These are phyloP conservation scores for Chinchilla lanigera DNA, from an alignment of 2,113 vertebrate genomes.

Conservation along the genomic window DNA sequence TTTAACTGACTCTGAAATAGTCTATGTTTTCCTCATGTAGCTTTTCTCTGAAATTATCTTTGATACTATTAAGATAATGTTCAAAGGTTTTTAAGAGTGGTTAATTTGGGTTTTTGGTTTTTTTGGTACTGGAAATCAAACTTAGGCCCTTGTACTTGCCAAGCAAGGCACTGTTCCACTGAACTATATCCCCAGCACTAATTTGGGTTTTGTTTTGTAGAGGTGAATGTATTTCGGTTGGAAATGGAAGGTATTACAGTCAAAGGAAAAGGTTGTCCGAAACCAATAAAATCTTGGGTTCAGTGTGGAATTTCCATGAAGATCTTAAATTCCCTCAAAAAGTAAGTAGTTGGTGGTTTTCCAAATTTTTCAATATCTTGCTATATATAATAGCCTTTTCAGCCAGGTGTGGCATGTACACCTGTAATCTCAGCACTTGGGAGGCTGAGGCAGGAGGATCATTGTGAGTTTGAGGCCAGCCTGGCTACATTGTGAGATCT, in stretches of 20 bases:
- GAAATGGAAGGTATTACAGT: conserved; percentile 97
- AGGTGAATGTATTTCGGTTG: conserved; percentile 93
- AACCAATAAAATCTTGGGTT: conserved; percentile 99
- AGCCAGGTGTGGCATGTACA: background rate
- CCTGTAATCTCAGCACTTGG: background rate
- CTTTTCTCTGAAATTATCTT: background rate
- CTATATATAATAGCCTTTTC: background rate
- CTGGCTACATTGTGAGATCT: background rate
- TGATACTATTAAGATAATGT: background rate
- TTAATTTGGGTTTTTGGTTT: conserved; percentile 71
- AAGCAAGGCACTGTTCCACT: too few species aligned
- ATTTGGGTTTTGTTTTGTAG: conserved; percentile 86
- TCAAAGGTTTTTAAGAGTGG: conserved; percentile 9
- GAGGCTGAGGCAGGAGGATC: background rate
- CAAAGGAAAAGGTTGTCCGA: conserved; percentile 98
- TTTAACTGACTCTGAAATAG: background rate
- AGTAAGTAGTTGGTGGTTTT: conserved; percentile 87
- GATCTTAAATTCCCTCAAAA: conserved; percentile 96
- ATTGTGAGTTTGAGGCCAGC: background rate
- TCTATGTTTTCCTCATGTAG: background rate
- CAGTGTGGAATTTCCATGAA: conserved; percentile 99
- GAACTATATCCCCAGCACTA: background rate
- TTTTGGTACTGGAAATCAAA: too few species aligned
- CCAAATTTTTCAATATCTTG: background rate
- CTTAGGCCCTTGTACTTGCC: too few species aligned